Evolutionary conservation across 2,888 invertebrate genomes (phyloP).

Genomic region (Orthosia gracilis): DNA sequence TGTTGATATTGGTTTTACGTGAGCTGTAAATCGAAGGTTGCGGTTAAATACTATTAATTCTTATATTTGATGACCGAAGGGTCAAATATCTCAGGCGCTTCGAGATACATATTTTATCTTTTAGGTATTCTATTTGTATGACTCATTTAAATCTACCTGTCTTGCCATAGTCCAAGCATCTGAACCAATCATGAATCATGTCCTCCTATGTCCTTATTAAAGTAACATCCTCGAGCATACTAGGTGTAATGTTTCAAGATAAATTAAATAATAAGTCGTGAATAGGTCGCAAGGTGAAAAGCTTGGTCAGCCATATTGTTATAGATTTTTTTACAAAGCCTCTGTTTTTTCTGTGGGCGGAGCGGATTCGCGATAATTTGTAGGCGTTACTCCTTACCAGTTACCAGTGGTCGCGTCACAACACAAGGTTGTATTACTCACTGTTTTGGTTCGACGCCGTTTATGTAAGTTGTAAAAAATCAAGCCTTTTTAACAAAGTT

Average conservation of each 20-base stretch:
- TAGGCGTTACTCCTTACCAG: slow-evolving; percentile 82
- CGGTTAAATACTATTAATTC: slow-evolving; percentile 14
- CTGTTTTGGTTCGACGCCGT: slow-evolving; percentile 69
- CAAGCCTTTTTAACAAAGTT: slow-evolving; percentile 32
- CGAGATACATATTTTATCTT: not conserved
- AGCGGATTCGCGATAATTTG: slow-evolving; percentile 83
- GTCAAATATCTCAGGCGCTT: slow-evolving; percentile 10
- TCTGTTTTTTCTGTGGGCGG: slow-evolving; percentile 86
- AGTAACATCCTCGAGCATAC: slow-evolving; percentile 7
- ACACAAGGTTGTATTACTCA: slow-evolving; percentile 86
- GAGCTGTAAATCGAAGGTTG: slow-evolving; percentile 19
- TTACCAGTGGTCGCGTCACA: slow-evolving; percentile 71
- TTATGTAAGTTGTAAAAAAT: slow-evolving; percentile 61
- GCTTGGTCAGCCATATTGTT: slow-evolving; percentile 73
- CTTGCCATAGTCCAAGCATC: not conserved
- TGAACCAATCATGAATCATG: slow-evolving; percentile 22
- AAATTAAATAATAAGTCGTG: slow-evolving; percentile 16
- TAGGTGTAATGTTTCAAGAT: slow-evolving; percentile 25
- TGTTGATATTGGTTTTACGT: slow-evolving; percentile 26
- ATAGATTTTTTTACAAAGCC: slow-evolving; percentile 70
- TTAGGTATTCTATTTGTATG: not conserved
- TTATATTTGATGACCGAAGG: slow-evolving; percentile 30
- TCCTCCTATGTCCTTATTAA: slow-evolving; percentile 3
- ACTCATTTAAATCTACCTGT: slow-evolving; percentile 22
- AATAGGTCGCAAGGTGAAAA: slow-evolving; percentile 46